Evolutionary conservation across 2,797 vertebrate species (phyloP), one percentile per base, ranked within the genome.

Genomic region (Miichthys miiuy): DNA sequence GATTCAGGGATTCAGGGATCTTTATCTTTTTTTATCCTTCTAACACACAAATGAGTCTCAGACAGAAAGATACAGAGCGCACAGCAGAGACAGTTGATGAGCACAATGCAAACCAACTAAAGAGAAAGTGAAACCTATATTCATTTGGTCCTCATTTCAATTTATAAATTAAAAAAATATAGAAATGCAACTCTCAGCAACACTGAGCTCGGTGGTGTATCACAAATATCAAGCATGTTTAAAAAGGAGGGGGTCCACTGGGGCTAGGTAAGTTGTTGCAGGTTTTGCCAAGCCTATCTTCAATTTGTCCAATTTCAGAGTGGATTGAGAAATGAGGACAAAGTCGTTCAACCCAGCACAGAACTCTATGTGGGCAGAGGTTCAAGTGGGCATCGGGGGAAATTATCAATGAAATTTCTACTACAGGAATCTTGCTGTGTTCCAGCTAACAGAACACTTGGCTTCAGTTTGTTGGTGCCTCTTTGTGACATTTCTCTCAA

Each of bases 391-490:
- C 34, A 38, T 38, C 34, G 1, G 8, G 16, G 25, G 16, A 58
- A 48, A 38, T 38, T 18, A 38, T 38, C 34, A 47, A 16, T 2
- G 34, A 5, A 3, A 55, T 8, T 27, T 7, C 13, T 14, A 11
- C 11, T 30, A 17, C 5, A 34, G n/a, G 1, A 27, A 27, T 52
- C 16, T 50, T 73, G 51, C 48, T 64, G 27, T 42, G 17, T 41
- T 48, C 52, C 27, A 41, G 52, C 18, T 30, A 54, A 25, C 51
- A 20, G 17, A 34, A 14, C n/a, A 14, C 10, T 14, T 72, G 63
- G 65, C 4, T 63, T 54, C 13, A 54, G 60, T 46, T 64, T 55
- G 41, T 63, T 18, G 34, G 46, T 51, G 54, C 5, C 55, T 58
- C 44, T 56, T 52, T 51, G 46, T 51, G 14, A 60, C 55, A 50